A percentile compares a stretch with the other conserved stretches of the same genome.
These are phyloP conservation scores for Coendou prehensilis DNA, from an alignment of 2,797 vertebrate genomes.

Conservation along the genomic window DNA sequence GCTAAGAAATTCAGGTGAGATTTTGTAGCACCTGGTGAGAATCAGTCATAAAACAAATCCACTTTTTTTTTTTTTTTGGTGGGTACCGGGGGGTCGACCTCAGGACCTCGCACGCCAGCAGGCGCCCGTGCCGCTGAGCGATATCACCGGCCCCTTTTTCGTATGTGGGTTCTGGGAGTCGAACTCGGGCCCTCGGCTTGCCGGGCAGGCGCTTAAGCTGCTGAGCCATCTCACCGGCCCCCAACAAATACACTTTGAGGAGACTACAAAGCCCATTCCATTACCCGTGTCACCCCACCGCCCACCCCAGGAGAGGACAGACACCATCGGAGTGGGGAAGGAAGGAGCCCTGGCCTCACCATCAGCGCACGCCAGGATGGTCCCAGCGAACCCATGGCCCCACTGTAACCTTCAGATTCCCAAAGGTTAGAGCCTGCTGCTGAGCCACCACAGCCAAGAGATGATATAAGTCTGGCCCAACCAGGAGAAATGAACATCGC, in stretches of 20 bases:
- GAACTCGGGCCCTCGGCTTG: too few species aligned
- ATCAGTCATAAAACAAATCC: background rate
- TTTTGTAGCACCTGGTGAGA: background rate
- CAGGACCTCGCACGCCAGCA: too few species aligned
- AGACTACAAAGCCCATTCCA: background rate
- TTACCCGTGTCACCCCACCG: background rate
- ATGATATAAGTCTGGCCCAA: background rate
- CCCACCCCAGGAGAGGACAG: rapidly evolving
- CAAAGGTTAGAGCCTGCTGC: background rate
- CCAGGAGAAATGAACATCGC: background rate
- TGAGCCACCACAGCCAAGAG: background rate
- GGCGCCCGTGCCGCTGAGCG: too few species aligned
- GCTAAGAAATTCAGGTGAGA: background rate
- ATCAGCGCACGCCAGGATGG: rapidly evolving
- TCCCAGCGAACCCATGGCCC: too few species aligned
- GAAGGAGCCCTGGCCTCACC: background rate
- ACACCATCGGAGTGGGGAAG: background rate
- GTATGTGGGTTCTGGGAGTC: too few species aligned
- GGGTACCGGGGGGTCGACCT: too few species aligned
- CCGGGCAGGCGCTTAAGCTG: too few species aligned
- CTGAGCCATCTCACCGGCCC: too few species aligned
- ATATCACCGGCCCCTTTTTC: too few species aligned
- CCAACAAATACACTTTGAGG: background rate
- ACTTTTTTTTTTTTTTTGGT: too few species aligned
- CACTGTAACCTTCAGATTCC: rapidly evolving